phyloP scores from a whole-genome alignment of 1,140 invertebrate genomes.

The Ephestia elutella region DNA sequence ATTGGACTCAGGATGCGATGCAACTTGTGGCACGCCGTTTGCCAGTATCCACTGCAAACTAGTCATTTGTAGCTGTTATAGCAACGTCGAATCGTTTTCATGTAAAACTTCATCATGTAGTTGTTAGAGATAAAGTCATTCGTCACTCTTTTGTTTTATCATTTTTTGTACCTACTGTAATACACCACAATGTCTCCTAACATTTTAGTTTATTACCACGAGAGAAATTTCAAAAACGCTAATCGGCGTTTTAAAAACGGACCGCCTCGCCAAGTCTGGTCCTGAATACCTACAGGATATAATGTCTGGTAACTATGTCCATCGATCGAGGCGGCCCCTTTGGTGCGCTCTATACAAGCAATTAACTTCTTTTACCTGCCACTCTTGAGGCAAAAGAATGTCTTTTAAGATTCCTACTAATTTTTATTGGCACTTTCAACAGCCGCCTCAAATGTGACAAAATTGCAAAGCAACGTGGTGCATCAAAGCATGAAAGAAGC shows the following conservation, averaged over 20 bases:
- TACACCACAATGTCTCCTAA: background rate
- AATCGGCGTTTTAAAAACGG: background rate
- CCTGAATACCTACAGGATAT: slow-evolving; percentile 17
- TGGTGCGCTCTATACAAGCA: slow-evolving; percentile 26
- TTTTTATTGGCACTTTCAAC: slow-evolving; percentile 5
- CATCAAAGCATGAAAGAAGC: slow-evolving; percentile 16
- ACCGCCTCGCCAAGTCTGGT: background rate
- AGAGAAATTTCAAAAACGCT: background rate
- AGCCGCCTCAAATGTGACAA: background rate
- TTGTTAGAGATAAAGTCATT: too few relatives aligned
- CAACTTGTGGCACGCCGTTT: slow-evolving; percentile 19
- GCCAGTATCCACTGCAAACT: slow-evolving; percentile 3
- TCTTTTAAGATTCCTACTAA: background rate
- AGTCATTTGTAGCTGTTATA: background rate
- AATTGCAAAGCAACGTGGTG: background rate
- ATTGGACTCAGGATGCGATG: slow-evolving; percentile 23
- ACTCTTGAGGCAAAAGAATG: background rate
- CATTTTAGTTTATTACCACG: background rate
- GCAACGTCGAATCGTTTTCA: background rate
- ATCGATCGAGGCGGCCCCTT: slow-evolving; percentile 21
- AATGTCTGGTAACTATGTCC: slow-evolving; percentile 25
- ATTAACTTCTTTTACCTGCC: slow-evolving; percentile 28
- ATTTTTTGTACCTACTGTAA: too few relatives aligned
- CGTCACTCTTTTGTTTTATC: too few relatives aligned
- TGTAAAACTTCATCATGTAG: too few relatives aligned